Evolutionary conservation across 2,113 vertebrate genomes (phyloP).

Genomic region (Chaenogobius annularis): DNA sequence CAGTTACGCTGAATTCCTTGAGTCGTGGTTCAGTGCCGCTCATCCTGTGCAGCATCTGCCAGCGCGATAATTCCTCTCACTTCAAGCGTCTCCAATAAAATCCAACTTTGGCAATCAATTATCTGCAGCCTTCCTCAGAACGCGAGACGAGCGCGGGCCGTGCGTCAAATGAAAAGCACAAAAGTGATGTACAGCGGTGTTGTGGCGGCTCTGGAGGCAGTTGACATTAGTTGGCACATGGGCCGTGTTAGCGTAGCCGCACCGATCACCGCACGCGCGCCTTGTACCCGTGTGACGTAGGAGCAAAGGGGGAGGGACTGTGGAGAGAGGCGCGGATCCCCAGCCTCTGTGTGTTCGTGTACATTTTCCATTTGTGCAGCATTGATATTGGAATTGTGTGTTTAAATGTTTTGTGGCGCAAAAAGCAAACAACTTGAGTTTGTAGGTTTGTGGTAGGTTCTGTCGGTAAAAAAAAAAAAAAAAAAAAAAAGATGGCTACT

Average conservation of each 20-base stretch:
- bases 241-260: slow-evolving; percentile 25
- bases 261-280: slow-evolving; percentile 30
- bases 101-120: slow-evolving; percentile 58
- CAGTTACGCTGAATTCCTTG: slow-evolving; percentile 35
- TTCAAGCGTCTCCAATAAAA: slow-evolving; percentile 37
- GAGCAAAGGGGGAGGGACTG: not conserved
- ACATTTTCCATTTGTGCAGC: too few relatives aligned
- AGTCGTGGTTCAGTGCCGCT: slow-evolving; percentile 25
- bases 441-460: too few relatives aligned
- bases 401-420: too few relatives aligned
- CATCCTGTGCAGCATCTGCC: slow-evolving; percentile 53
- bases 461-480: too few relatives aligned
- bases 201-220: slow-evolving; percentile 1
- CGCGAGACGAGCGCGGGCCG: not conserved
- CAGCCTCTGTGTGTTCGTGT: too few relatives aligned
- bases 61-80: slow-evolving; percentile 22
- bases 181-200: not conserved
- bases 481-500: too few relatives aligned
- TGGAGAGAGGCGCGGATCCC: not conserved
- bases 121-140: not conserved
- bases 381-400: too few relatives aligned
- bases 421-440: too few relatives aligned
- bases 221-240: slow-evolving; percentile 13
- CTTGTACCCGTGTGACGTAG: slow-evolving; percentile 60
- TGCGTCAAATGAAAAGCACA: not conserved